A percentile compares a stretch with the other conserved stretches of the same genome.
phyloP scores from a whole-genome alignment of 1,140 invertebrate species.

The Palaemon carinicauda region DNA sequence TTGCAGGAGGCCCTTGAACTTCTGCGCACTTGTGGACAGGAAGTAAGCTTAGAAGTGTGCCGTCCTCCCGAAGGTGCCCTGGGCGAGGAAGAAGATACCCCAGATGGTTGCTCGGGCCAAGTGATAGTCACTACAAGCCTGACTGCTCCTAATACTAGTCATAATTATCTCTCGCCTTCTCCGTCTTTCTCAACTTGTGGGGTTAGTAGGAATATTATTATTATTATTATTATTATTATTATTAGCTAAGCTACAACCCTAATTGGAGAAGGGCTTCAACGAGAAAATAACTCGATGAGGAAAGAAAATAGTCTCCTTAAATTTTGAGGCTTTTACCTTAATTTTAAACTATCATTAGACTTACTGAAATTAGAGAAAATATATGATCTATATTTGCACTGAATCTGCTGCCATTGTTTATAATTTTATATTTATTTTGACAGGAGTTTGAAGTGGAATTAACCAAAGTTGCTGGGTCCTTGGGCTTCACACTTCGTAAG shows the following conservation, averaged over 20 bases:
- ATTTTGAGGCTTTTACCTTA: not conserved
- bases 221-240: too few relatives aligned
- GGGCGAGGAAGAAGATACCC: constrained; percentile 1
- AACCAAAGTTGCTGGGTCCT: constrained; percentile 82
- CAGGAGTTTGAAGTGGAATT: constrained; percentile 87
- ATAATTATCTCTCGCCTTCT: constrained; percentile 53
- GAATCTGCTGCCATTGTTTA: not conserved
- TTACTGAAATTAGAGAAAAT: not conserved
- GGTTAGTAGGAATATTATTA: constrained; percentile 34
- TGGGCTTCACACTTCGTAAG: constrained; percentile 86
- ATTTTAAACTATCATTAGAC: too few relatives aligned
- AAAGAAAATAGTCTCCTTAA: too few relatives aligned
- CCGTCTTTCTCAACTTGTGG: constrained; percentile 54
- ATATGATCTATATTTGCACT: not conserved
- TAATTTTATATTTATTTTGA: not conserved
- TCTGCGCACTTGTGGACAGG: constrained; percentile 67
- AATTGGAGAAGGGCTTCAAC: too few relatives aligned
- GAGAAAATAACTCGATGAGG: too few relatives aligned
- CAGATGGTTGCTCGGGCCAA: not conserved
- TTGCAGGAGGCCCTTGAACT: constrained; percentile 84
- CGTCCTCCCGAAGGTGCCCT: constrained; percentile 71
- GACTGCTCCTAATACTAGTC: constrained; percentile 31
- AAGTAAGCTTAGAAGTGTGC: constrained; percentile 78
- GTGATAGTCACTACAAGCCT: constrained; percentile 56
- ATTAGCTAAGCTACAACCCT: too few relatives aligned